A percentile compares a stretch with the other conserved stretches of the same genome.
These are phyloP conservation scores for Chiroxiphia lanceolata DNA, from an alignment of 2,797 vertebrate genomes.

Conservation along the genomic window DNA sequence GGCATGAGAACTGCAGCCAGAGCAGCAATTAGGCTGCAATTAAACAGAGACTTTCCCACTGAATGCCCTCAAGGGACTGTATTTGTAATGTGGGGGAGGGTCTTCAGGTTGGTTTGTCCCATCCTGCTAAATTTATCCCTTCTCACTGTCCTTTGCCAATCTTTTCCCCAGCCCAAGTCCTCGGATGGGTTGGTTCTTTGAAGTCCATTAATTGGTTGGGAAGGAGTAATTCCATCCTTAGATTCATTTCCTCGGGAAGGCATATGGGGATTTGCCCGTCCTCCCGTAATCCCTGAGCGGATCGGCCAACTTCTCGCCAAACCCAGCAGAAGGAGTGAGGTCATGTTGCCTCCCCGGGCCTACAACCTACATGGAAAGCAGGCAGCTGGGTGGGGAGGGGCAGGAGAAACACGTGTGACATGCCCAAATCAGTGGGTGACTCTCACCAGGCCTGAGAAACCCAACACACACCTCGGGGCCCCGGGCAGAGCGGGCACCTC, in stretches of 20 bases:
- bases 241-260: background rate
- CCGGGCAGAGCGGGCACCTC: background rate
- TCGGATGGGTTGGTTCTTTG: background rate
- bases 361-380: rapidly evolving
- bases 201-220: background rate
- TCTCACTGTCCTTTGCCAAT: background rate
- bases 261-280: rapidly evolving
- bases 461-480: rapidly evolving
- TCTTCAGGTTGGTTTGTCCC: background rate
- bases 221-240: background rate
- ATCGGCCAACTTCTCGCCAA: background rate
- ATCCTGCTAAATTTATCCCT: background rate
- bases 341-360: background rate
- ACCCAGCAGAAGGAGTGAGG: background rate
- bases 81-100: background rate
- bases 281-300: background rate
- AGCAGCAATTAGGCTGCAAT: conserved; percentile 13
- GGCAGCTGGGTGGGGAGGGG: background rate
- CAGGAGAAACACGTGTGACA: background rate
- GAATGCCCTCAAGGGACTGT: background rate
- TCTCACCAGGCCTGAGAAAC: background rate
- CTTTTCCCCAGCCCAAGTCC: background rate
- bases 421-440: too few species aligned
- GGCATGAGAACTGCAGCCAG: background rate
- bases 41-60: background rate